Base-by-base conservation (phyloP, 2,888 invertebrate species). In the Kryphioiulus occultus region DNA sequence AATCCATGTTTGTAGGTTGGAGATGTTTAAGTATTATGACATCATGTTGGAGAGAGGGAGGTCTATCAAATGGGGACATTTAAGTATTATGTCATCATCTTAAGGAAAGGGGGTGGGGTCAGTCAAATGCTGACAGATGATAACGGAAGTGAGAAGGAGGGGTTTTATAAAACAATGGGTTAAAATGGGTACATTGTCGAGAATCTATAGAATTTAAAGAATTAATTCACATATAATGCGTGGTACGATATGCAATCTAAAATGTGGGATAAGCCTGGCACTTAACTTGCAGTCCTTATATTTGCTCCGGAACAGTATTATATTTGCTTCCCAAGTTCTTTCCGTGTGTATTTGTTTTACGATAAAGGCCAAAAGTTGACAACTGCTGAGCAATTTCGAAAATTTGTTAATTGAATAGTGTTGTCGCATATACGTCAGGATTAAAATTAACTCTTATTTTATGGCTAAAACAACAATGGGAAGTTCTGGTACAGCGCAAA, bases 401-500 rank as follows among this genome's bases (percentile, higher is more conserved):
- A 78, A 78, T 30, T 22, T 30, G 30, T 30, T 78, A 78, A 78
- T 78, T 78, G 78, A 78, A 78, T 78, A 78, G 17, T 30, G 30
- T 30, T 78, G 78, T 78, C 30, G 30, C 30, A 78, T 30, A 78
- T 32, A 78, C 26, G 78, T 78, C 26, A 15, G 30, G 30, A 78
- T 78, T 78, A 30, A 78, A 78, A 30, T 78, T 68, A 68, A 26
- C 68, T 22, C 68, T 26, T 78, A 30, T 26, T 78, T 32, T 30
- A 78, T 17, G 78, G 30, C 26, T 78, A 32, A 78, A 78, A 78
- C 30, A 78, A 78, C 78, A 78, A 78, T 78, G 78, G 5, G 78
- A 15, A 9, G n/a, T 30, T 30, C 30, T 30, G 0, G 78, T 30
- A 68, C 22, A 26, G 30, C 68, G n/a, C 53, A n/a, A 26, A 26